These are phyloP conservation scores for Brienomyrus longianalis DNA, from an alignment of 2,113 vertebrate genomes.

Conservation along the genomic window DNA sequence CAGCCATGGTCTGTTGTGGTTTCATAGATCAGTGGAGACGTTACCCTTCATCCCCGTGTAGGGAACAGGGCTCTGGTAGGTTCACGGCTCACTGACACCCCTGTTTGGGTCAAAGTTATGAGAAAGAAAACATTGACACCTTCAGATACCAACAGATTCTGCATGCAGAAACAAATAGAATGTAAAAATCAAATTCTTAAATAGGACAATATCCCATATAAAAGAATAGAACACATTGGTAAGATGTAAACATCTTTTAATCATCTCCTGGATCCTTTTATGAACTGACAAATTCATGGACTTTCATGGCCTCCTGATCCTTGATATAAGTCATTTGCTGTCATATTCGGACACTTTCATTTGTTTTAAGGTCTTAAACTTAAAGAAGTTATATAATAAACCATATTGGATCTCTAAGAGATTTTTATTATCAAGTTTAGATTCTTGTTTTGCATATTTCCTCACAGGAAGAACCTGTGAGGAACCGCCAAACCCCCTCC, in stretches of 20 bases:
- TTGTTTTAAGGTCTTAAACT: background rate
- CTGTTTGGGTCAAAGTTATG: background rate
- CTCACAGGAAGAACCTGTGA: background rate
- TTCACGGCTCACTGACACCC: background rate
- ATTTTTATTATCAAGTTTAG: background rate
- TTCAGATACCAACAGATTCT: background rate
- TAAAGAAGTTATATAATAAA: background rate
- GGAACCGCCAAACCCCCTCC: too few relatives aligned
- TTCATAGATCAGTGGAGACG: constrained; percentile 45
- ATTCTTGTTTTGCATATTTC: background rate
- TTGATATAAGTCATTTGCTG: background rate
- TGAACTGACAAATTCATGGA: background rate
- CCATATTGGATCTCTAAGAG: background rate
- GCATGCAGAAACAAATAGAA: background rate
- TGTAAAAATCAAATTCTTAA: background rate
- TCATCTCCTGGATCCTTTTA: background rate
- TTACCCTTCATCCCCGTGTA: constrained; percentile 9
- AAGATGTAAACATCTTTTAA: background rate
- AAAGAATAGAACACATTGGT: background rate
- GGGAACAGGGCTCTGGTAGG: background rate
- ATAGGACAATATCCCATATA: background rate
- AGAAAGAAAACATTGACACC: background rate
- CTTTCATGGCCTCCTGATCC: background rate
- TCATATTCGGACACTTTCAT: background rate
- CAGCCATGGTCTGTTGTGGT: constrained; percentile 41